Evolutionary conservation across 2,888 invertebrate species (phyloP).

Genomic region (Priapulus caudatus): DNA sequence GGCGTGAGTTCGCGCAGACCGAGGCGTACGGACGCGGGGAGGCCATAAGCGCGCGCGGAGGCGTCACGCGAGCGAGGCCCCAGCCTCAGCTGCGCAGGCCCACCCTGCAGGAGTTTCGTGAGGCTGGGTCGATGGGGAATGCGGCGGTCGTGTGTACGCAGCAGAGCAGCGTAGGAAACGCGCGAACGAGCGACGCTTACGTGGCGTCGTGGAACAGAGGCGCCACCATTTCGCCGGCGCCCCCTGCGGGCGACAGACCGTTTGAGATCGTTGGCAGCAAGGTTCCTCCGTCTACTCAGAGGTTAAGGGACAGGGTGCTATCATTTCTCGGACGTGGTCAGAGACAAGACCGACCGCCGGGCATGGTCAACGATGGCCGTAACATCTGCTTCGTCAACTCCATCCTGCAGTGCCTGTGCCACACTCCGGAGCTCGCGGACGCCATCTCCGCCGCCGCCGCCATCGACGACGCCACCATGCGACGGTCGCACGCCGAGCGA

Average conservation of each 20-base stretch:
- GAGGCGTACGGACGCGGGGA: no score
- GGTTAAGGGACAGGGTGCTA: not conserved
- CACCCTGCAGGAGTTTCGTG: not conserved
- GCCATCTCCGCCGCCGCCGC: conserved; percentile 14
- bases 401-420: conserved; percentile 33
- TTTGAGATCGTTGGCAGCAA: not conserved
- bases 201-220: not conserved
- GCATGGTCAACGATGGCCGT: conserved; percentile 31
- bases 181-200: not conserved
- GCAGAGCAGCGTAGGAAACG: not conserved
- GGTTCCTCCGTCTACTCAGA: not conserved
- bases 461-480: not conserved
- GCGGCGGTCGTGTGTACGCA: not conserved
- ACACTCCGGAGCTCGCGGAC: conserved; percentile 27
- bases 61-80: not conserved
- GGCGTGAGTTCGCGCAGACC: no score
- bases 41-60: no score
- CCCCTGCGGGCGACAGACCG: no score
- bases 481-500: conserved; percentile 25
- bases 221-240: not conserved
- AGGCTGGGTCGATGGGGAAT: not conserved
- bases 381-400: conserved; percentile 36
- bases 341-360: conserved; percentile 17
- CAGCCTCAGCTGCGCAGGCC: not conserved
- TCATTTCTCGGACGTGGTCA: not conserved